Evolutionary conservation across 2,797 vertebrate species (phyloP), one percentile per base, ranked within the genome.

Genomic region (Paguma larvata): DNA sequence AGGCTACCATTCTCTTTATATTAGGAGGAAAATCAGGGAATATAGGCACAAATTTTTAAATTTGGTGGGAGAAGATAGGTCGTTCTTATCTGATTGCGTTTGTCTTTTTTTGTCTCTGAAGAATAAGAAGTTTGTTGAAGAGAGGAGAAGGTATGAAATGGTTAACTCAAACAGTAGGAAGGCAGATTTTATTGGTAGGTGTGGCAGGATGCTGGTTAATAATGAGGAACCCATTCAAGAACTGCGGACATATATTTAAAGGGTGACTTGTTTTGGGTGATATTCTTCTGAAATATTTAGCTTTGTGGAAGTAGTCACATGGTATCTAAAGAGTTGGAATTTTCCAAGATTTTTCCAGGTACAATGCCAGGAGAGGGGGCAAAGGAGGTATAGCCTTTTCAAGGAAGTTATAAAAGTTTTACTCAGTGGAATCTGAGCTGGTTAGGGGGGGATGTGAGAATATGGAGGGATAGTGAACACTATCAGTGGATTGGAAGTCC

Each of bases 251-350:
- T 44, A 32, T 6, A 32, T 85, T 68, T 72, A 87, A 87, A 72
- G 9, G 23, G 56, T 51, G 14, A 30, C 0, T 14, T 32, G 3
- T 53, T 25, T 48, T 53, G 65, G 9, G 44, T 82, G 27, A 63
- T 92, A 80, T 85, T 92, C 25, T 89, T 51, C 48, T 62, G 30
- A 96, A 80, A 68, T 25, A 41, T 16, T 93, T 21, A 85, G 48
- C 30, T 70, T 1, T 89, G 51, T 85, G 32, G 41, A 85, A 88
- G 75, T 80, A 70, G 65, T 75, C 38, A 53, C 25, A 44, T 18
- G 7, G 18, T 41, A 46, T 68, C 32, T 34, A 62, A 41, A 94
- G 41, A 73, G 13, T n/a, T 73, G 27, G 63, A 32, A 34, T 92
- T 89, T 89, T 86, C 32, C n/a, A 85, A 77, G 56, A 21, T 34